Base-by-base conservation (phyloP, 2,797 vertebrate genomes). In the Austrolebias charrua region DNA sequence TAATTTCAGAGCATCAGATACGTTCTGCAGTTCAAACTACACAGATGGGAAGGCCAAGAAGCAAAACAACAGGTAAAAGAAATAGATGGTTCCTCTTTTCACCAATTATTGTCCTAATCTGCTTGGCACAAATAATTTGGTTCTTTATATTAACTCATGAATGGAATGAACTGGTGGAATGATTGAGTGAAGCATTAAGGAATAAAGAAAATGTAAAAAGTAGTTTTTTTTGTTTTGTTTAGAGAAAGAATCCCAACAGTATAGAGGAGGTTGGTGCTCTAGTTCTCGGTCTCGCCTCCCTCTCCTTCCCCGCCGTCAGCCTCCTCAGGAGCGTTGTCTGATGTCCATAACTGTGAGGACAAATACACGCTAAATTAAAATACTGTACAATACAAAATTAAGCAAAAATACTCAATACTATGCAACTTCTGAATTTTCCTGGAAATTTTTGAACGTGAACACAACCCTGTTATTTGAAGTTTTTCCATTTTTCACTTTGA, bases 121-220 rank as follows among this genome's bases (percentile, higher is more conserved):
- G 92, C 90, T 90, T 88, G 92, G 91, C 19, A 94, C 93, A 94
- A 94, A 92, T 93, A 86, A 92, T 86, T 78, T 44, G 24, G 8
- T 62, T 93, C 89, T 92, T 90, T 93, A 92, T 84, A 75, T 69
- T 35, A 80, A 85, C 89, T 90, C 84, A 88, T 80, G 87, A 89
- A 91, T 94, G 87, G 90, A 85, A 84, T 92, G 95, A 92, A 94
- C 88, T 94, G 93, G 93, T 92, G 94, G 91, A 95, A 94, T 94
- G 93, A 86, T 84, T 93, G 87, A 93, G 92, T 94, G 93, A 93
- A 94, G 87, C 89, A 91, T 93, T 92, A 94, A 95, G 95, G 95
- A 96, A 95, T 95, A 95, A 91, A 95, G 90, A 91, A 95, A 89
- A 95, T 95, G 95, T 96, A 96, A 95, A 96, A 97, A 95, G 94